phyloP scores from a whole-genome alignment of 2,113 vertebrate genomes.

The Larimichthys crocea region DNA sequence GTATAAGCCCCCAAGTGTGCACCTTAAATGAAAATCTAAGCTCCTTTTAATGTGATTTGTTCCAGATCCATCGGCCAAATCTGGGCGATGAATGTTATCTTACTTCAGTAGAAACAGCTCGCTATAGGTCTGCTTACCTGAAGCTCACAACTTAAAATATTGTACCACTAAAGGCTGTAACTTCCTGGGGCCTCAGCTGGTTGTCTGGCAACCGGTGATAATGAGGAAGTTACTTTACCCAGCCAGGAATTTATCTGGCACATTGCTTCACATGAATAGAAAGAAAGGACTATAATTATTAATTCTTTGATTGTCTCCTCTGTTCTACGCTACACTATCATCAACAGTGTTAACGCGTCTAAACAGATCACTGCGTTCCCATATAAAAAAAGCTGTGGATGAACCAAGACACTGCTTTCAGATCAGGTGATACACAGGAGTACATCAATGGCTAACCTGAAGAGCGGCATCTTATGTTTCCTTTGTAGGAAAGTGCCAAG shows the following conservation, averaged over 20 bases:
- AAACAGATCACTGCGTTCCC: too few relatives aligned
- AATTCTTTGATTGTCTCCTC: too few relatives aligned
- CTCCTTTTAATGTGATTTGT: background rate
- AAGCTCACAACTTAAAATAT: background rate
- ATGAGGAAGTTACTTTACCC: background rate
- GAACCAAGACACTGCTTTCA: too few relatives aligned
- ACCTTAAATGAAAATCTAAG: background rate
- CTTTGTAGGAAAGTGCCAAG: too few relatives aligned
- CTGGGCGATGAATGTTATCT: background rate
- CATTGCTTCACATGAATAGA: background rate
- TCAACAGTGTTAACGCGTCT: too few relatives aligned
- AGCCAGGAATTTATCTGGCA: background rate
- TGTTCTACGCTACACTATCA: too few relatives aligned
- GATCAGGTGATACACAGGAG: too few relatives aligned
- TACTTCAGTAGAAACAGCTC: background rate
- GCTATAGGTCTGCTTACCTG: background rate
- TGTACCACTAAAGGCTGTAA: background rate
- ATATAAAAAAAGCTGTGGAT: too few relatives aligned
- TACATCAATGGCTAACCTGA: too few relatives aligned
- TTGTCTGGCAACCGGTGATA: background rate
- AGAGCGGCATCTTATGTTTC: too few relatives aligned
- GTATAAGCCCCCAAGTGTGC: background rate
- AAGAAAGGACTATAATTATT: too few relatives aligned
- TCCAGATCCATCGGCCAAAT: background rate
- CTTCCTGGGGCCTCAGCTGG: background rate